Evolutionary conservation across 1,140 invertebrate species (phyloP).

Genomic region (Bradysia coprophila): DNA sequence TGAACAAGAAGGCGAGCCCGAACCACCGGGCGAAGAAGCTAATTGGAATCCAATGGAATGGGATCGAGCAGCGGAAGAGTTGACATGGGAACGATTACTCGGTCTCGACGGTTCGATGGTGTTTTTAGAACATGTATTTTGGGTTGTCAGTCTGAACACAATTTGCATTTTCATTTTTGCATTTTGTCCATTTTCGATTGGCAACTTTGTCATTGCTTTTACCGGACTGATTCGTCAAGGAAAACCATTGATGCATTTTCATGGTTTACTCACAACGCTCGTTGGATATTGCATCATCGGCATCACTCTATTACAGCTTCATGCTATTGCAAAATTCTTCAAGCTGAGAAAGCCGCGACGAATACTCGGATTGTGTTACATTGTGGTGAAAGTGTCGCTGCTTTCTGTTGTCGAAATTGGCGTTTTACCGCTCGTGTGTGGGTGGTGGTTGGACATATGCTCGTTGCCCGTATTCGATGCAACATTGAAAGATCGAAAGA

Average conservation of each 20-base stretch:
- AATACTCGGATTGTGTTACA: constrained; percentile 84
- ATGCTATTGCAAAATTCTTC: constrained; percentile 55
- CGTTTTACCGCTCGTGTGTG: constrained; percentile 88
- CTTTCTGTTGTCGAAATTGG: constrained; percentile 90
- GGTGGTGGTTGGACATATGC: constrained; percentile 98
- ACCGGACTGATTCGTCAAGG: constrained; percentile 54
- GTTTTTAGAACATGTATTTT: constrained; percentile 97
- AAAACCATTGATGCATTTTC: constrained; percentile 64
- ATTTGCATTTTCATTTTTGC: constrained; percentile 90
- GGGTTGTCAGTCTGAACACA: constrained; percentile 94
- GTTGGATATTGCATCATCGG: constrained; percentile 88
- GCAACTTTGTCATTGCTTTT: constrained; percentile 59
- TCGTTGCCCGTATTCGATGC: constrained; percentile 90
- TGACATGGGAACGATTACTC: constrained; percentile 92
- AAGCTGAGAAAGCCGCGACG: constrained; percentile 63
- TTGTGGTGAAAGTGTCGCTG: constrained; percentile 91
- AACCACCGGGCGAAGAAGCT: constrained; percentile 59
- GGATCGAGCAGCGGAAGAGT: constrained; percentile 91
- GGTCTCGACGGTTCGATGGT: constrained; percentile 93
- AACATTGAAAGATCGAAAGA: constrained; percentile 69
- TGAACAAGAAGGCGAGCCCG: constrained; percentile 24
- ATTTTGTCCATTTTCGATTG: constrained; percentile 92
- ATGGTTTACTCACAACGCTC: constrained; percentile 80
- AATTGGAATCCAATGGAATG: constrained; percentile 98
- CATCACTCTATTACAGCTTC: constrained; percentile 61